phyloP scores from a whole-genome alignment of 2,888 invertebrate genomes.

The Synergus gifuensis region DNA sequence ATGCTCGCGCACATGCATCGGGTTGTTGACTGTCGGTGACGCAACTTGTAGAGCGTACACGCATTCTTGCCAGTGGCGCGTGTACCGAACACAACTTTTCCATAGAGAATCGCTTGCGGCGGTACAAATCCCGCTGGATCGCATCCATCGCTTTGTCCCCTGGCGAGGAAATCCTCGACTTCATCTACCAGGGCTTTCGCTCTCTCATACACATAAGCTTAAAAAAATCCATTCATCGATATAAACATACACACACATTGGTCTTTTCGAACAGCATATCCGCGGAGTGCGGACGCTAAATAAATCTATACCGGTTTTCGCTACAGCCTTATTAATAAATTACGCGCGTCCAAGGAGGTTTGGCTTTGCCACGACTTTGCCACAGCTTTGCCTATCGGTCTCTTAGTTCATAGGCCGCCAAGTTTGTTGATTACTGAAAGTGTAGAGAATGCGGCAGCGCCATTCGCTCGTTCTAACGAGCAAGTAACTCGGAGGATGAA shows the following conservation, averaged over 20 bases:
- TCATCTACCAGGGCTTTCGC: constrained; percentile 24
- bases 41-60: constrained; percentile 52
- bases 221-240: constrained; percentile 7
- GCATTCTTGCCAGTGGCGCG: constrained; percentile 46
- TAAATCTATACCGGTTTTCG: constrained; percentile 69
- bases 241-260: constrained; percentile 22
- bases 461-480: constrained; percentile 44
- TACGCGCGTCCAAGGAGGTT: constrained; percentile 68
- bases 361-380: constrained; percentile 59
- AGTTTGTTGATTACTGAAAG: constrained; percentile 62
- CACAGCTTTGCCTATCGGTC: constrained; percentile 57
- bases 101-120: constrained; percentile 79
- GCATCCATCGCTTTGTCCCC: constrained; percentile 2
- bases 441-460: constrained; percentile 61
- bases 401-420: constrained; percentile 58
- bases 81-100: constrained; percentile 43
- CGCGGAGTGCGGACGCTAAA: constrained; percentile 61
- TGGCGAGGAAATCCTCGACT: constrained; percentile 25
- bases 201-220: not conserved
- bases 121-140: constrained; percentile 81
- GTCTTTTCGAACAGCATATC: constrained; percentile 45
- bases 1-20: constrained; percentile 43
- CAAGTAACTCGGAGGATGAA: constrained; percentile 43
- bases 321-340: constrained; percentile 71
- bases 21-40: constrained; percentile 61